Base-by-base conservation (phyloP, 2,797 vertebrate genomes). In the Ctenochaetus hawaiiensis region DNA sequence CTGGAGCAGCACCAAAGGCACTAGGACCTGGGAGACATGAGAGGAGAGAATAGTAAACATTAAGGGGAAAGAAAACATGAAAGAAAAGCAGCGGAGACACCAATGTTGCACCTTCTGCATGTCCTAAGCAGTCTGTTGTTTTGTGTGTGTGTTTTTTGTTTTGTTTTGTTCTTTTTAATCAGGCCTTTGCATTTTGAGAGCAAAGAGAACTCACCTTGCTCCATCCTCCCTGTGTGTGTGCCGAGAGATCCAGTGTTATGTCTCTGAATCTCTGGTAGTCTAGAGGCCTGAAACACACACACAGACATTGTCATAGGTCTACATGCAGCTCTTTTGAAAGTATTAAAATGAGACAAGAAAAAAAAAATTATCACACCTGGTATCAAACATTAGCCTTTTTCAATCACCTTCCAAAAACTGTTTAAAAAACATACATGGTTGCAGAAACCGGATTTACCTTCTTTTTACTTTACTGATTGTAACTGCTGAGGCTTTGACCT, bases 1-100 rank as follows among this genome's bases (percentile, higher is more conserved):
- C 67, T 95, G 97, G 44, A 99, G 95, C 90, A 99, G 92, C 88
- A 98, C 89, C 83, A 99, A 91, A 45, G 97, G 96, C 51, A 98
- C 96, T 69, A 99, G 90, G 61, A 98, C 96, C 98, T 99, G 73
- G 11, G 8, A 43, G 43, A 54, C 22, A 37, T 11, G 17, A 20
- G 59, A 30, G 5, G 57, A 30, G 26, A 4, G 26, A 30, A 30
- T 30, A 12, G 3, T 16, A 43, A 8, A 41, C 17, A 34, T 60
- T 58, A 43, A 10, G 14, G 6, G 3, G 16, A 1, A 18, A n/a
- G 11, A 0, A 18, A 45, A 48, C 22, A 47, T 6, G 6, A 20
- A 16, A 52, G 1, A 9, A 41, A 7, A 51, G 0, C 4, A 59
- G 53, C 26, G n/a, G 17, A 11, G 7, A n/a, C 6, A 12, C 6